Conservation (phyloP, 2,113 vertebrate species). For the Esox niger region DNA sequence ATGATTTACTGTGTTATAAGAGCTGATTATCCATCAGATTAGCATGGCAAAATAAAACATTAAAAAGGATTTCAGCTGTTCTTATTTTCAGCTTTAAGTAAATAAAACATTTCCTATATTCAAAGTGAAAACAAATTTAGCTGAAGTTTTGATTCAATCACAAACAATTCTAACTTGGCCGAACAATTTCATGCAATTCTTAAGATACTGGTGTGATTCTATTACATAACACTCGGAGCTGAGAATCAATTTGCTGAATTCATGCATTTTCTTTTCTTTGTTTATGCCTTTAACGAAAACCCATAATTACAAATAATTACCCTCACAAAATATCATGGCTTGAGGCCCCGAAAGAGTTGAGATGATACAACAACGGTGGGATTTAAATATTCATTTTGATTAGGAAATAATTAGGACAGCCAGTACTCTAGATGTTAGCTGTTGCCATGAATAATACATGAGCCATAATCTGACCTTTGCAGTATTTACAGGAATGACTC, state of each 20-base stretch:
- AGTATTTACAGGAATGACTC: slow-evolving; percentile 25
- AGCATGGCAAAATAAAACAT: too few relatives aligned
- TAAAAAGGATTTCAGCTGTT: too few relatives aligned
- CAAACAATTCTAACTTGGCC: slow-evolving; percentile 8
- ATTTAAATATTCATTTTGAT: slow-evolving; percentile 68
- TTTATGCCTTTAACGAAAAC: slow-evolving; percentile 54
- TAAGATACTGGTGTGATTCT: slow-evolving; percentile 29
- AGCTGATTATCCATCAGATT: too few relatives aligned
- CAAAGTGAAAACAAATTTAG: slow-evolving; percentile 34
- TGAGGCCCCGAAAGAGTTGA: slow-evolving; percentile 17
- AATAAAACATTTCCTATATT: slow-evolving; percentile 3
- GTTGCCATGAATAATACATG: slow-evolving; percentile 46
- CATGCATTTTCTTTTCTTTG: slow-evolving; percentile 44
- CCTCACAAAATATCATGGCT: slow-evolving; percentile 33
- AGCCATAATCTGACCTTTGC: slow-evolving; percentile 45
- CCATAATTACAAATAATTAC: slow-evolving; percentile 67
- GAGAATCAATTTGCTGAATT: slow-evolving; percentile 47
- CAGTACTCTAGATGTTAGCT: slow-evolving; percentile 27
- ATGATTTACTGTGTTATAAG: too few relatives aligned
- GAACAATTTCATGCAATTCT: slow-evolving; percentile 3
- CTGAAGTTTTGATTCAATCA: slow-evolving; percentile 33
- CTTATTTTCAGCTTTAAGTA: slow-evolving; percentile 28
- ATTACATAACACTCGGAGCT: slow-evolving; percentile 27
- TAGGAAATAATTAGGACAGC: slow-evolving; percentile 34
- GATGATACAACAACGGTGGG: slow-evolving; percentile 35